Conservation (phyloP, 2,113 vertebrate genomes). For the Bucco capensis region DNA sequence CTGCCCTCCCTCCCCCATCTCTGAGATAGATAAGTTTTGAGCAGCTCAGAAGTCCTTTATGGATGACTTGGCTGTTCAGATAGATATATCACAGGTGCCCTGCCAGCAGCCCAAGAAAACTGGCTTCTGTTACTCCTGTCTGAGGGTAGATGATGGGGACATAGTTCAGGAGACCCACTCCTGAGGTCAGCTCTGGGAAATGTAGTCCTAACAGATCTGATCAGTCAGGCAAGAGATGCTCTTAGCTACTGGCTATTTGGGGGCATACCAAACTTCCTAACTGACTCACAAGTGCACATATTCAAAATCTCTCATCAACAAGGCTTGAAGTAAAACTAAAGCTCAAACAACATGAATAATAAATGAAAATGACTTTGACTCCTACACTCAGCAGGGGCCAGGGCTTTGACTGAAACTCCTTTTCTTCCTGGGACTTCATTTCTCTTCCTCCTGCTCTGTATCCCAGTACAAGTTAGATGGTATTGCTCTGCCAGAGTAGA, state of each 20-base stretch:
- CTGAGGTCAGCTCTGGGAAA: background rate
- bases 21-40: background rate
- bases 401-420: background rate
- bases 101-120: background rate
- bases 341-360: slow-evolving; percentile 13
- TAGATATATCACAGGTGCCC: background rate
- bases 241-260: background rate
- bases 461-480: background rate
- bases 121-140: background rate
- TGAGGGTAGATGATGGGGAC: background rate
- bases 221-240: background rate
- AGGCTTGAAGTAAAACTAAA: slow-evolving; percentile 13
- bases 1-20: background rate
- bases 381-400: background rate
- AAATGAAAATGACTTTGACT: slow-evolving; percentile 15
- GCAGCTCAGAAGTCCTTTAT: background rate
- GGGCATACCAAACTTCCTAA: background rate
- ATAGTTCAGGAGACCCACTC: background rate
- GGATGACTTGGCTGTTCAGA: background rate
- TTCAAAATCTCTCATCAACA: slow-evolving; percentile 1
- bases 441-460: background rate
- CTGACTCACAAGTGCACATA: background rate
- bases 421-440: background rate
- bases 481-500: background rate
- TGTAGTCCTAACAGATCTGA: background rate